phyloP scores from a whole-genome alignment of 2,113 vertebrate genomes.

The Brachirus orientalis region DNA sequence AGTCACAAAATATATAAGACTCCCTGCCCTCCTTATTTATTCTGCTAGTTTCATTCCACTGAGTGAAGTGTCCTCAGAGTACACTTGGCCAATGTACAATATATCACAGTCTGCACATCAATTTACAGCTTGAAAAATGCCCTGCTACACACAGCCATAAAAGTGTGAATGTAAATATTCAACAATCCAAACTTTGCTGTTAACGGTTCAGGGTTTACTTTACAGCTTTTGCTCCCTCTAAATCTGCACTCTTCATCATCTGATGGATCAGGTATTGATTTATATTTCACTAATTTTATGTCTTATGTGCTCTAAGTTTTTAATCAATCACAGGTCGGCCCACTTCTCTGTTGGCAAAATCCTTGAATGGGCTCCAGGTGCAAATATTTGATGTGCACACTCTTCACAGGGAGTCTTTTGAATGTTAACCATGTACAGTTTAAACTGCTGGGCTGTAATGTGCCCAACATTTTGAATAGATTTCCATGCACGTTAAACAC shows the following conservation, averaged over 20 bases:
- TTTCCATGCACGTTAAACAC: no score
- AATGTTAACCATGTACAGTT: no score
- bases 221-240: not conserved
- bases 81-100: slow-evolving; percentile 8
- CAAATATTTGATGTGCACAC: no score
- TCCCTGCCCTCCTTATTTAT: slow-evolving; percentile 19
- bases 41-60: slow-evolving; percentile 20
- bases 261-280: not conserved
- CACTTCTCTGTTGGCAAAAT: not conserved
- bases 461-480: no score
- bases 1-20: slow-evolving; percentile 21
- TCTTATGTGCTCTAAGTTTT: slow-evolving; percentile 1
- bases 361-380: not conserved
- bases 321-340: not conserved
- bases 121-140: slow-evolving; percentile 11
- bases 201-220: not conserved
- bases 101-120: slow-evolving; percentile 14
- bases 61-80: slow-evolving; percentile 3
- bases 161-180: slow-evolving; percentile 7
- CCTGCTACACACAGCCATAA: not conserved
- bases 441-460: no score
- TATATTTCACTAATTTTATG: slow-evolving; percentile 11
- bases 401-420: no score
- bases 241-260: no score
- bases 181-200: not conserved